Evolutionary conservation across 2,888 invertebrate species (phyloP).

Genomic region (Nomada ruficornis): DNA sequence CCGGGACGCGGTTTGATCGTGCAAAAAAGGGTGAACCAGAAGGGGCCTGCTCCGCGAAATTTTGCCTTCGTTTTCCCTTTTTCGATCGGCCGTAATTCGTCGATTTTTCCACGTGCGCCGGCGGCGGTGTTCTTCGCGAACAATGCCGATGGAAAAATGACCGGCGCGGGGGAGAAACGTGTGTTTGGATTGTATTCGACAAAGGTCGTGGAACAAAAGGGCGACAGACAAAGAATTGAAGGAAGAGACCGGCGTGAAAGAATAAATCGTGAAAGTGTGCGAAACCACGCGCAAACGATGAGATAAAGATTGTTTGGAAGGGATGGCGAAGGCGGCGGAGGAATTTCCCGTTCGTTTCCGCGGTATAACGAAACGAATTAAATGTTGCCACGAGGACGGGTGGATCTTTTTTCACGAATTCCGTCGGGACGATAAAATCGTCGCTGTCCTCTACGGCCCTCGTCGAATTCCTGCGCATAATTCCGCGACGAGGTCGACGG

Average conservation of each 20-base stretch:
- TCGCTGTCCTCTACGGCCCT: conserved; percentile 5
- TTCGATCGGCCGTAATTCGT: conserved; percentile 9
- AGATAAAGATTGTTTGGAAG: background rate
- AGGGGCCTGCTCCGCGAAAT: background rate
- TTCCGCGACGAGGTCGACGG: conserved; percentile 50
- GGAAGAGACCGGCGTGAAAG: background rate
- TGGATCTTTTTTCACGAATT: conserved; percentile 39
- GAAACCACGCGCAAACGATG: background rate
- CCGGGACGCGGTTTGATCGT: conserved; percentile 43
- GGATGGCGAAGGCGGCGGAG: too few relatives aligned
- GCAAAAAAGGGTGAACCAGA: conserved; percentile 16
- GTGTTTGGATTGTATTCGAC: background rate
- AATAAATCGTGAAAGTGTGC: conserved; percentile 18
- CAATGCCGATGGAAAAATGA: conserved; percentile 14
- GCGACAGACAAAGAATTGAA: background rate
- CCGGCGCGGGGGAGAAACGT: background rate
- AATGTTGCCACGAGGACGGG: background rate
- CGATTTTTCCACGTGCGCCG: background rate
- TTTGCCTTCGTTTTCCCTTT: background rate
- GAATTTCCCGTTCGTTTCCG: background rate
- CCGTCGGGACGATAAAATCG: conserved; percentile 40
- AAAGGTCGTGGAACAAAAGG: background rate
- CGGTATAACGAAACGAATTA: conserved; percentile 24
- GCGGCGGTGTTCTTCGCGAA: conserved; percentile 7
- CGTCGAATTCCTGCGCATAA: conserved; percentile 47